phyloP scores from a whole-genome alignment of 1,140 invertebrate genomes.

The Copidosoma floridanum region DNA sequence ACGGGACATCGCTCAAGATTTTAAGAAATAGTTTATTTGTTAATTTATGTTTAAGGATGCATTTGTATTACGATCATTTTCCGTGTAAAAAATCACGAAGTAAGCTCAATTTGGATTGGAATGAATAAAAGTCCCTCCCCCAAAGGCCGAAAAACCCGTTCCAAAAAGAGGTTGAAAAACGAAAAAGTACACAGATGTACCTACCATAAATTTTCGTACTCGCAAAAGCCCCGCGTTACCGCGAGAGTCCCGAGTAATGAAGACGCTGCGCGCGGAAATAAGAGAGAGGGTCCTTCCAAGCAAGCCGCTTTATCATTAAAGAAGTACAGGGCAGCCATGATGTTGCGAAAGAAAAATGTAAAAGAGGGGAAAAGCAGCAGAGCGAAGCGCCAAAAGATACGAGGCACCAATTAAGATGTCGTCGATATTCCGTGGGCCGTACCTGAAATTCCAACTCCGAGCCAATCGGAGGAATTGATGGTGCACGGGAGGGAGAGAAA shows the following conservation, averaged over 20 bases:
- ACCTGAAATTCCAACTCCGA: constrained; percentile 35
- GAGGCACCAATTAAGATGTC: constrained; percentile 54
- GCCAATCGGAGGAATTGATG: constrained; percentile 47
- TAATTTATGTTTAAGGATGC: no score
- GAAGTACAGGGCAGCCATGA: constrained; percentile 14
- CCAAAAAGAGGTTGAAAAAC: constrained; percentile 8
- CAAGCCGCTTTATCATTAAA: constrained; percentile 11
- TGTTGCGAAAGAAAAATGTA: not conserved
- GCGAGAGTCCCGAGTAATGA: constrained; percentile 21
- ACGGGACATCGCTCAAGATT: no score
- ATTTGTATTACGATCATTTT: no score
- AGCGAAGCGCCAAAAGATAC: constrained; percentile 16
- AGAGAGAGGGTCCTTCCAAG: constrained; percentile 6
- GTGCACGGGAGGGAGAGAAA: not conserved
- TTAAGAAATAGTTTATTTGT: no score
- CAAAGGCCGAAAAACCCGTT: no score
- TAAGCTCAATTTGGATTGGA: no score
- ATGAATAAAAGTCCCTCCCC: no score
- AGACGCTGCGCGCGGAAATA: constrained; percentile 7
- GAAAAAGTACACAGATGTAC: not conserved
- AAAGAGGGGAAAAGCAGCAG: not conserved
- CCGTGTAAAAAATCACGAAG: no score
- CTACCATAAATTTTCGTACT: constrained; percentile 27
- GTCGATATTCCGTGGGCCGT: constrained; percentile 35
- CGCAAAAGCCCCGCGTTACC: constrained; percentile 12